Percentiles rank a stretch among this genome's conserved stretches.
phyloP scores from a whole-genome alignment of 2,888 invertebrate species.

The Chrysotoxum bicinctum region DNA sequence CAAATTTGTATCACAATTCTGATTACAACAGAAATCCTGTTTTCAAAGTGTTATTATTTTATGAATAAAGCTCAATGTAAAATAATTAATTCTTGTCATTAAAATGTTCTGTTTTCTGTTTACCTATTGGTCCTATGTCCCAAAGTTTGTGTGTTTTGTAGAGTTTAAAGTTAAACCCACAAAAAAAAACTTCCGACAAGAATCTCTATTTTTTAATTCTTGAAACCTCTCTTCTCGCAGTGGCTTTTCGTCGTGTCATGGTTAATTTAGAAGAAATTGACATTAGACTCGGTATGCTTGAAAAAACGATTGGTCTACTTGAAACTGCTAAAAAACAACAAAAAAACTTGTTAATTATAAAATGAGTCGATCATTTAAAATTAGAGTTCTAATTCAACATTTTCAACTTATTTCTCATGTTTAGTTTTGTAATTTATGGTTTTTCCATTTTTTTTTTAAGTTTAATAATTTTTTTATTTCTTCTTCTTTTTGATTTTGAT shows the following conservation, averaged over 20 bases:
- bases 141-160: neutral
- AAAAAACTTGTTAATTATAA: neutral
- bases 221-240: conserved; percentile 16
- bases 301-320: neutral
- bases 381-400: neutral
- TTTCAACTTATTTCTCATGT: neutral
- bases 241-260: neutral
- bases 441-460: neutral
- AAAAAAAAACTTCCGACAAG: neutral
- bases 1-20: neutral
- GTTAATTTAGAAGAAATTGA: neutral
- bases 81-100: neutral
- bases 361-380: neutral
- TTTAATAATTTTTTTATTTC: neutral
- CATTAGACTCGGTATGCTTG: neutral
- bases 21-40: neutral
- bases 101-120: neutral
- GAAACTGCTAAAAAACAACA: neutral
- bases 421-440: neutral
- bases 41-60: neutral
- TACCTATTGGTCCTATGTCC: neutral
- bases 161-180: neutral
- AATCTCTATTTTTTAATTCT: neutral
- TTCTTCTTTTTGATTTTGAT: neutral
- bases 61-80: neutral